A percentile compares a stretch with the other conserved stretches of the same genome.
These are phyloP conservation scores for Neopipo cinnamomea DNA, from an alignment of 2,113 vertebrate genomes.

Conservation along the genomic window DNA sequence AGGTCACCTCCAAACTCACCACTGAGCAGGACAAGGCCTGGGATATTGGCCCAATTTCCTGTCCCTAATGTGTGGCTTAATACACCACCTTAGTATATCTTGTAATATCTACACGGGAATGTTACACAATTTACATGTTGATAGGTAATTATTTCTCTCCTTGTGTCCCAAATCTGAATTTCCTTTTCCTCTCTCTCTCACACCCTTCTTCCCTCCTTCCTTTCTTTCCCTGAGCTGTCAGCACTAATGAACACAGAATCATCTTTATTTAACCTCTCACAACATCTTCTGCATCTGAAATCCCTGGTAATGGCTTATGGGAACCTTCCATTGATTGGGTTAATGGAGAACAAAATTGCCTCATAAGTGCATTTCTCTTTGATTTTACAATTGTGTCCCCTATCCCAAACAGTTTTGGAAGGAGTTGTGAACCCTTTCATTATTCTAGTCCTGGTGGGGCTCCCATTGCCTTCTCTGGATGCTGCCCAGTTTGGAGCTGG, in stretches of 20 bases:
- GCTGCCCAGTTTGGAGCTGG: not conserved
- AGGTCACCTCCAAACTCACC: not conserved
- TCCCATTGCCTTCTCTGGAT: not conserved
- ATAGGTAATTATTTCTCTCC: not conserved
- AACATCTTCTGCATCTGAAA: slow-evolving; percentile 69
- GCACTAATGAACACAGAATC: slow-evolving; percentile 69
- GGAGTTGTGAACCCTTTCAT: not conserved
- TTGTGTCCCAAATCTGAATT: not conserved
- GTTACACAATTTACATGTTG: not conserved
- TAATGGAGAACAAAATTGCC: slow-evolving; percentile 86
- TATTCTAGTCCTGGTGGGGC: not conserved
- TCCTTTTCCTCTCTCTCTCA: not conserved
- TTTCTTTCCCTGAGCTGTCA: slow-evolving; percentile 56
- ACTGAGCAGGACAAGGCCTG: not conserved
- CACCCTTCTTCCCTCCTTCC: not conserved
- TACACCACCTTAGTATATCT: not conserved
- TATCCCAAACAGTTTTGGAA: slow-evolving; percentile 31
- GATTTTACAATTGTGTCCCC: slow-evolving; percentile 74
- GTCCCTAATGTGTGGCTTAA: not conserved
- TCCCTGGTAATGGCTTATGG: slow-evolving; percentile 77
- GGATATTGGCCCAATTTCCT: not conserved
- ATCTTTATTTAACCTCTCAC: slow-evolving; percentile 71
- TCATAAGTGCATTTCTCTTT: slow-evolving; percentile 76
- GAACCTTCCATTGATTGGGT: slow-evolving; percentile 84
- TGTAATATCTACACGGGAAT: not conserved